Percentiles rank a stretch among this genome's conserved stretches.
phyloP scores from a whole-genome alignment of 2,113 vertebrate genomes.

The Cavia aperea region DNA sequence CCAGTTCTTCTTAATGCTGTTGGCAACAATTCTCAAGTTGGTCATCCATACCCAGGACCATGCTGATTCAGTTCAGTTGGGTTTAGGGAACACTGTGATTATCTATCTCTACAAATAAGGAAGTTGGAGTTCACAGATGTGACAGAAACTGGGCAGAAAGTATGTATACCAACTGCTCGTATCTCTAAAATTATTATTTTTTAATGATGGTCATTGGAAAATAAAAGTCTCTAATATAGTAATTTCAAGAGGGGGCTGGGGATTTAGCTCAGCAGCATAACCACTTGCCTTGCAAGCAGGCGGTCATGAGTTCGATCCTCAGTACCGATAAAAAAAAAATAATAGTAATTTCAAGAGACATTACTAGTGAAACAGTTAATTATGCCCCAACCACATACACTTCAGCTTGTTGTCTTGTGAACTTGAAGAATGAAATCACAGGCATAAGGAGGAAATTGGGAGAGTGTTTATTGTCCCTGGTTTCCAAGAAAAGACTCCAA shows the following conservation, averaged over 20 bases:
- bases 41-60: not conserved
- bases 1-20: not conserved
- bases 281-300: too few species aligned
- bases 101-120: not conserved
- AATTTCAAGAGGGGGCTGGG: not conserved
- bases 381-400: not conserved
- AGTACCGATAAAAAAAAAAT: too few species aligned
- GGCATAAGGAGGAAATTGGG: not conserved
- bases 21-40: not conserved
- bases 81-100: not conserved
- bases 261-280: too few species aligned
- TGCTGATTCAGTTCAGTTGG: not conserved
- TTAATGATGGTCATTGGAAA: not conserved
- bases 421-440: too few species aligned
- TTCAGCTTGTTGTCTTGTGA: not conserved
- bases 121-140: not conserved
- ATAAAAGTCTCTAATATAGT: not conserved
- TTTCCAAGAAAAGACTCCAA: not conserved
- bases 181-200: not conserved
- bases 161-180: not conserved
- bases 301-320: too few species aligned
- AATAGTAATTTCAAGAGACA: not conserved
- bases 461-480: not conserved
- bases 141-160: not conserved
- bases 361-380: not conserved